Base-by-base conservation (phyloP, 2,888 invertebrate genomes). In the Cryptosula pallasiana region DNA sequence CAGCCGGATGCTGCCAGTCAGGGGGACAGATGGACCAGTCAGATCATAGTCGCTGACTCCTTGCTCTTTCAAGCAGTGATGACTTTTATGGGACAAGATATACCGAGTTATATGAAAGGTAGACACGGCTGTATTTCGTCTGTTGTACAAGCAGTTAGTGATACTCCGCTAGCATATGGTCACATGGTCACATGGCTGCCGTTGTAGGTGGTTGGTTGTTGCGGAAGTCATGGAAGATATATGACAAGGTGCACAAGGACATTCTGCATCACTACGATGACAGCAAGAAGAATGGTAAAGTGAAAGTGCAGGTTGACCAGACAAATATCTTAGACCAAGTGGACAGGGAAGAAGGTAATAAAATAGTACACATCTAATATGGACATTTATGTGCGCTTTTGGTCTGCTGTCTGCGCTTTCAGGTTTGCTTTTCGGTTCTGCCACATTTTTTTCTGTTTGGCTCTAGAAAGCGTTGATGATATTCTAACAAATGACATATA, bases 161-260 rank as follows among this genome's bases (percentile, higher is more conserved):
- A n/a, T n/a, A n/a, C n/a, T n/a, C n/a, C n/a, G n/a, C n/a, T n/a
- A n/a, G n/a, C n/a, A n/a, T n/a, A n/a, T n/a, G n/a, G n/a, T n/a
- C n/a, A n/a, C n/a, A n/a, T n/a, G n/a, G n/a, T n/a, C n/a, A n/a
- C n/a, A n/a, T n/a, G n/a, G n/a, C n/a, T n/a, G n/a, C n/a, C n/a
- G n/a, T n/a, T 63, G 63, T n/a, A 76, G 90, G 89, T 0, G 89
- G 90, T 13, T 90, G 90, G 90, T 87, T 89, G 73, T 83, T 91
- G 75, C 83, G 90, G 35, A 89, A 89, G 81, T 89, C 90, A 0
- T 91, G 90, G 90, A 89, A 89, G 79, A 87, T 89, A 72, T 91
- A 91, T 79, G 89, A 90, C 76, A 88, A 87, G 76, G 86, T 89
- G 0, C 89, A 90, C 79, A 86, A 85, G 69, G 88, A 89, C 77